phyloP scores from a whole-genome alignment of 1,140 invertebrate genomes.

The Dreissena rostriformis region DNA sequence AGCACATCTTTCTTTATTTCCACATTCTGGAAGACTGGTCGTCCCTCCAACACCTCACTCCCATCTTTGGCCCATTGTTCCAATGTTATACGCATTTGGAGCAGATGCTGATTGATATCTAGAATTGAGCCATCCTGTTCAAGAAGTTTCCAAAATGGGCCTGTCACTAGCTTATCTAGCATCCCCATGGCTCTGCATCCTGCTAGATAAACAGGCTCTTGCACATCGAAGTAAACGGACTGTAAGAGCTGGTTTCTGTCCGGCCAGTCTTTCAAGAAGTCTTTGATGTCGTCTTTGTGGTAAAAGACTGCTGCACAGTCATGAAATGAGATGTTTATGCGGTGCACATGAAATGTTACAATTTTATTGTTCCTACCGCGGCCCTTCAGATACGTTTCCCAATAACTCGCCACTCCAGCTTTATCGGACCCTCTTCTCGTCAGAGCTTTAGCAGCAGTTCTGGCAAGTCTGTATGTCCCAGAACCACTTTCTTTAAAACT shows the following conservation, averaged over 20 bases:
- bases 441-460: too few species aligned
- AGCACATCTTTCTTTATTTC: too few species aligned
- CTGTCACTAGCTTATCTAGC: conserved; percentile 50
- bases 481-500: too few species aligned
- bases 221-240: conserved; percentile 15
- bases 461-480: too few species aligned
- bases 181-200: conserved; percentile 41
- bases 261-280: conserved; percentile 23
- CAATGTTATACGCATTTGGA: background rate
- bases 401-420: too few species aligned
- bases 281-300: too few species aligned
- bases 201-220: conserved; percentile 20
- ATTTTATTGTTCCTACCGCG: conserved; percentile 13
- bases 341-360: conserved; percentile 26
- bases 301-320: too few species aligned
- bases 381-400: background rate
- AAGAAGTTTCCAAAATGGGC: conserved; percentile 50
- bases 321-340: conserved; percentile 44
- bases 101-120: conserved; percentile 5
- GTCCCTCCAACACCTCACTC: background rate
- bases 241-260: conserved; percentile 40
- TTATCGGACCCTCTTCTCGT: too few species aligned
- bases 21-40: conserved; percentile 10
- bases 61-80: conserved; percentile 17
- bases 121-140: background rate